Evolutionary conservation across 2,113 vertebrate species (phyloP), one percentile per base, ranked within the genome.

Genomic region (Lipophrys pholis): DNA sequence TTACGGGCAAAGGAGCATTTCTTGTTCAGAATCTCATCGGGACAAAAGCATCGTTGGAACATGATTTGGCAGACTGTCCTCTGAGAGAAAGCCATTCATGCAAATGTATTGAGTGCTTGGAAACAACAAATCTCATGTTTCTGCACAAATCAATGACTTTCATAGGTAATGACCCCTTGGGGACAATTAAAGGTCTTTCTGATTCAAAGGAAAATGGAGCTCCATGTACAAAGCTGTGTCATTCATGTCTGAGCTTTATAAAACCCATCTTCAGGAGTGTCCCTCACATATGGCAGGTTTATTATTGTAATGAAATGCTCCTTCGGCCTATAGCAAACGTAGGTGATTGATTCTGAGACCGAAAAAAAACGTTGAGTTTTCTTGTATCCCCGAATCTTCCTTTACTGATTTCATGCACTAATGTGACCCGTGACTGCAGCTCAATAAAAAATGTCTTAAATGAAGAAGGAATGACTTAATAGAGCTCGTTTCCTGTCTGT

Each of bases 381-480:
- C 21, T 30, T 30, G 21, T 30, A 30, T 30, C 21, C 21, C 21
- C 21, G 2, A 30, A 30, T 30, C 21, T 30, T 30, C 21, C 21
- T 30, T 30, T 7, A 36, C 8, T 11, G 15, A 5, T 0, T 75
- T 59, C 42, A 58, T 51, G 58, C 58, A 36, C 58, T 38, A 39
- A 53, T 43, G 11, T 11, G 43, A 43, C 11, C 64, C 38, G 30
- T 15, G 2, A 38, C 54, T 14, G 35, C 36, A 57, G 36, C n/a
- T 8, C 14, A 14, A 36, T 5, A 43, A 0, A 36, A 7, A 36
- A 38, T 6, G 1, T n/a, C n/a, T n/a, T n/a, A 0, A 6, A 0
- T 15, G 21, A 30, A 30, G 21, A 4, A 2, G 21, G 4, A 30
- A 30, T 30, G 2, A 30, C 21, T 30, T 30, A 30, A 2, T 30